Evolutionary conservation across 2,113 vertebrate species (phyloP).

Genomic region (Entosphenus tridentatus): DNA sequence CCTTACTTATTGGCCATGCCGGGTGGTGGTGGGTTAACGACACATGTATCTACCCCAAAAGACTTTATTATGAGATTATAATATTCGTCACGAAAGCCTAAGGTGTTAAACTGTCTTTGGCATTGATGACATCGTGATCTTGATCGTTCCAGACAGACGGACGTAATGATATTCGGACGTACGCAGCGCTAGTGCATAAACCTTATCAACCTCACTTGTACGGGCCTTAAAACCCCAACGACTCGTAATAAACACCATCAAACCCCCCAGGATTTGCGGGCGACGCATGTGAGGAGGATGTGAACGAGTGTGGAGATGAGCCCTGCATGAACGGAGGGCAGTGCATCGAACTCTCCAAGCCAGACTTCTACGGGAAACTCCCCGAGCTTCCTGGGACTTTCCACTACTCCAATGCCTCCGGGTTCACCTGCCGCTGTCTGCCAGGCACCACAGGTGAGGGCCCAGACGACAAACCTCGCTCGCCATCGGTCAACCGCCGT

Average conservation of each 20-base stretch:
- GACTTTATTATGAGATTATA: no score
- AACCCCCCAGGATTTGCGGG: slow-evolving; percentile 39
- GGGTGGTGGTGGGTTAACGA: no score
- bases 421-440: slow-evolving; percentile 50
- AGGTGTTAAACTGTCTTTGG: no score
- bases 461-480: background rate
- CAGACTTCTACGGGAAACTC: slow-evolving; percentile 21
- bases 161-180: no score
- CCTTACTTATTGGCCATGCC: no score
- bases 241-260: background rate
- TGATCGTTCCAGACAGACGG: no score
- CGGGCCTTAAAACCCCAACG: no score
- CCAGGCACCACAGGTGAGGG: slow-evolving; percentile 48
- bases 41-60: no score
- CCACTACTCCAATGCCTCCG: slow-evolving; percentile 33
- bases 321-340: slow-evolving; percentile 43
- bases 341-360: slow-evolving; percentile 49
- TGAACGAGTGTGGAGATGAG: slow-evolving; percentile 37
- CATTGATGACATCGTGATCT: no score
- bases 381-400: slow-evolving; percentile 27
- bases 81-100: no score
- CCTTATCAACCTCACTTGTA: no score
- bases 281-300: slow-evolving; percentile 41
- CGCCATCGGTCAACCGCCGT: background rate
- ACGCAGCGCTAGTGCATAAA: no score